A percentile compares a stretch with the other conserved stretches of the same genome.
Conservation (phyloP, 2,113 vertebrate genomes). For the Gadus macrocephalus region DNA sequence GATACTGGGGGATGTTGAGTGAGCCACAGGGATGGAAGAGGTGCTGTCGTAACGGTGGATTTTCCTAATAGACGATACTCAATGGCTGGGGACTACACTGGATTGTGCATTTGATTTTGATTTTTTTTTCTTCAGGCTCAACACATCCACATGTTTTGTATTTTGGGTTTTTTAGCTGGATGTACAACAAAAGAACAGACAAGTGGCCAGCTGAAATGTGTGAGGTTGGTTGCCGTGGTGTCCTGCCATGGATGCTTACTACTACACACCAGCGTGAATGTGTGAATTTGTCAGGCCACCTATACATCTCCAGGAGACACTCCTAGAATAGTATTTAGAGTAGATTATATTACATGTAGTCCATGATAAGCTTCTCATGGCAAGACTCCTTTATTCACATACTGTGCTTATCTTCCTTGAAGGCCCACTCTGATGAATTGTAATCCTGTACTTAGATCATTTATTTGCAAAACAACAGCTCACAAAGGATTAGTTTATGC, state of each 20-base stretch:
- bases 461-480: not conserved
- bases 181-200: not conserved
- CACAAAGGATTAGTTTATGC: too few species aligned
- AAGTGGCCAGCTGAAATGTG: not conserved
- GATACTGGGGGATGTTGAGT: conserved; percentile 3
- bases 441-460: not conserved
- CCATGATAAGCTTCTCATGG: conserved; percentile 17
- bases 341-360: conserved; percentile 19
- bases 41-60: not conserved
- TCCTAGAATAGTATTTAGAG: conserved; percentile 16
- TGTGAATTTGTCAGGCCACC: conserved; percentile 18
- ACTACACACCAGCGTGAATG: conserved; percentile 2
- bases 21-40: not conserved
- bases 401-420: not conserved
- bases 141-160: not conserved
- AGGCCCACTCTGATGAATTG: not conserved
- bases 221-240: not conserved
- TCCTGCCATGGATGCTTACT: conserved; percentile 20
- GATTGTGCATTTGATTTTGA: not conserved
- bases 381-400: conserved; percentile 3
- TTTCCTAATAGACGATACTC: not conserved
- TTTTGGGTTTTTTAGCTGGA: not conserved
- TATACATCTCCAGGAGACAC: conserved; percentile 28
- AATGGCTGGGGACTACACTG: not conserved
- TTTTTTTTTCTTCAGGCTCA: not conserved